phyloP scores from a whole-genome alignment of 2,888 invertebrate genomes.

The Copidosoma aretas region DNA sequence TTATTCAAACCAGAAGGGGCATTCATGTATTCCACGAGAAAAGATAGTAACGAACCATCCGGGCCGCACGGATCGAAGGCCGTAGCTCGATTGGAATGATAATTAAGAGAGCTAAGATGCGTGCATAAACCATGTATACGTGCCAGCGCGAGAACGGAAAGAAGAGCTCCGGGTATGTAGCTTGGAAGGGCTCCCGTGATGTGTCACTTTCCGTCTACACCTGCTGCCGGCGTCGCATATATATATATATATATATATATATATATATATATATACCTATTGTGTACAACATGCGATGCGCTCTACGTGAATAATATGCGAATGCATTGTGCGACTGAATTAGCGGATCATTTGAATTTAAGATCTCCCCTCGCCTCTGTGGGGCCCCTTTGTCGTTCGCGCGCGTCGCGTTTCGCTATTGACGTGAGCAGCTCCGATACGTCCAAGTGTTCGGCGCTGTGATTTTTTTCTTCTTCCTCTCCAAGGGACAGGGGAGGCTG shows the following conservation, averaged over 20 bases:
- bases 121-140: not conserved
- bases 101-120: constrained; percentile 26
- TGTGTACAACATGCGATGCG: constrained; percentile 2
- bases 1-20: constrained; percentile 10
- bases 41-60: not conserved
- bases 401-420: not conserved
- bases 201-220: not conserved
- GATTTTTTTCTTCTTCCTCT: too few relatives aligned
- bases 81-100: constrained; percentile 34
- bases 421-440: not conserved
- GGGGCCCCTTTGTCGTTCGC: not conserved
- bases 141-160: too few relatives aligned
- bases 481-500: too few relatives aligned
- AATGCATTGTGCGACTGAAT: constrained; percentile 33
- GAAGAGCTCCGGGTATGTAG: not conserved
- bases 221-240: too few relatives aligned
- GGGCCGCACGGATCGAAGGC: constrained; percentile 21
- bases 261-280: constrained; percentile 4
- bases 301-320: constrained; percentile 20
- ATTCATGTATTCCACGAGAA: not conserved
- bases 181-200: not conserved
- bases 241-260: not conserved
- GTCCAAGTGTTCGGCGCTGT: constrained; percentile 8
- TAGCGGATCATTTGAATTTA: constrained; percentile 43
- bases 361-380: too few relatives aligned